Conservation (phyloP, 2,113 vertebrate species). For the Chaetodon trifascialis region DNA sequence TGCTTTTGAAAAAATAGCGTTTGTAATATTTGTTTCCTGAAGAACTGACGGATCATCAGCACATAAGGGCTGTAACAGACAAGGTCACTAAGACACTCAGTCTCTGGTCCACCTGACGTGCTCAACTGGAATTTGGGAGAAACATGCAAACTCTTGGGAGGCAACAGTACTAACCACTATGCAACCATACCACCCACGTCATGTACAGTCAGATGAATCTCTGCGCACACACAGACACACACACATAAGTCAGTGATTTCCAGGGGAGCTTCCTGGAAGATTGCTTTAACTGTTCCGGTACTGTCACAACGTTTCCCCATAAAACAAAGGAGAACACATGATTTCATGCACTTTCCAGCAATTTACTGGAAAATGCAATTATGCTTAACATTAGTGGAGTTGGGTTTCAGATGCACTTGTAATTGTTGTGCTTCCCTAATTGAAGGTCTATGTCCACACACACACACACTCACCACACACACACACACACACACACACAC, state of each 20-base stretch:
- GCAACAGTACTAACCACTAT: conserved; percentile 50
- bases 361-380: conserved; percentile 57
- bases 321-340: conserved; percentile 32
- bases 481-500: no score
- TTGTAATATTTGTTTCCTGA: not conserved
- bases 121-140: conserved; percentile 45
- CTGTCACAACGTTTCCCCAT: conserved; percentile 32
- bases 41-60: not conserved
- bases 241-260: conserved; percentile 29
- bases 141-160: conserved; percentile 56
- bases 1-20: not conserved
- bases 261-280: conserved; percentile 50
- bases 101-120: conserved; percentile 38
- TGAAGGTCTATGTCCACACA: conserved; percentile 47
- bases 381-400: conserved; percentile 44
- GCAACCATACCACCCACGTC: conserved; percentile 62
- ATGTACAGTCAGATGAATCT: conserved; percentile 36
- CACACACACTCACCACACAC: no score
- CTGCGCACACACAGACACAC: conserved; percentile 16
- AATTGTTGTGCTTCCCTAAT: conserved; percentile 49
- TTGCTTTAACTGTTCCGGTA: conserved; percentile 21
- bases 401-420: conserved; percentile 39
- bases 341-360: conserved; percentile 45
- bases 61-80: not conserved
- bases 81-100: not conserved